Percentiles rank a stretch among this genome's conserved stretches.
Conservation (phyloP, 2,888 invertebrate species). For the Ennomos quercinarius region DNA sequence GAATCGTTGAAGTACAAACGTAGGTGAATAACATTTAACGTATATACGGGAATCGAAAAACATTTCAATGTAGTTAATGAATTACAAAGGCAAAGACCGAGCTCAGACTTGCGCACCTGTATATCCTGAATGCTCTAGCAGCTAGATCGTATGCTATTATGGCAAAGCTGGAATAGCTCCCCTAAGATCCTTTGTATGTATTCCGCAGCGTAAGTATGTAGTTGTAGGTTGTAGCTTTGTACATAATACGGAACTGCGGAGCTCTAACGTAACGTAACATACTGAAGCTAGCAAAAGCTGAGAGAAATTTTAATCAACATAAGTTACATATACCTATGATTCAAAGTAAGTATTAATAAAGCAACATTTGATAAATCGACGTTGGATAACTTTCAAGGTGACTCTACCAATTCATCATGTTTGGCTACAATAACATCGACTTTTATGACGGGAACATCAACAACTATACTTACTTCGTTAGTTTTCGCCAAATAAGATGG, state of each 20-base stretch:
- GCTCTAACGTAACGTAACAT: slow-evolving; percentile 10
- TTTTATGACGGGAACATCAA: slow-evolving; percentile 40
- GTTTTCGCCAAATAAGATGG: slow-evolving; percentile 44
- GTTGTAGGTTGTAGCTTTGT: background rate
- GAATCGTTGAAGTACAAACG: background rate
- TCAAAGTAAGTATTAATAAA: background rate
- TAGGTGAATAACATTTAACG: background rate
- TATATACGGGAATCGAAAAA: slow-evolving; percentile 5
- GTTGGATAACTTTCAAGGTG: slow-evolving; percentile 28
- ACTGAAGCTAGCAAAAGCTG: slow-evolving; percentile 19
- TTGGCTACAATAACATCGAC: slow-evolving; percentile 45
- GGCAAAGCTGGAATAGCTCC: slow-evolving; percentile 47
- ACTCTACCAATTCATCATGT: slow-evolving; percentile 46
- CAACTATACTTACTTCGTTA: slow-evolving; percentile 23
- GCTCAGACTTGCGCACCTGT: slow-evolving; percentile 49
- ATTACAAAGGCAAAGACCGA: slow-evolving; percentile 21
- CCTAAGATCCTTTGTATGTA: slow-evolving; percentile 54
- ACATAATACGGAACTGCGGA: slow-evolving; percentile 18
- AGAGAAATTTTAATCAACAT: slow-evolving; percentile 36
- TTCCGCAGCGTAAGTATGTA: background rate
- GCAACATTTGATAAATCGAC: slow-evolving; percentile 2
- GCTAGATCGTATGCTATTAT: slow-evolving; percentile 57
- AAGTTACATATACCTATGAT: slow-evolving; percentile 3
- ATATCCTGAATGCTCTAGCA: slow-evolving; percentile 47
- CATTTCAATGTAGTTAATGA: slow-evolving; percentile 4